A percentile compares a stretch with the other conserved stretches of the same genome.
phyloP scores from a whole-genome alignment of 1,140 invertebrate species.

The Orius laevigatus region DNA sequence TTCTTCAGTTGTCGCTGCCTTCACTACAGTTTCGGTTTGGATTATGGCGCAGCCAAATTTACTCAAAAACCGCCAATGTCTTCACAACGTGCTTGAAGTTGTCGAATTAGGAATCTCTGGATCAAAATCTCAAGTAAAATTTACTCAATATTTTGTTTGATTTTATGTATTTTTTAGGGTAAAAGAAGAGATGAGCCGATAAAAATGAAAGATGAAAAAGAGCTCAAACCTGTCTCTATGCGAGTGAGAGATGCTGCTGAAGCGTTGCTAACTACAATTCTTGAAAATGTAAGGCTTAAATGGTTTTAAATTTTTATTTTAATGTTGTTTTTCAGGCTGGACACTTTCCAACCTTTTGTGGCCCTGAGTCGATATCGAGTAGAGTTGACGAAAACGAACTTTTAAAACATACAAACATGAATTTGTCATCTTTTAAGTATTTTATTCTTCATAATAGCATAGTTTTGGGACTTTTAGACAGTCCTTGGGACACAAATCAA shows the following conservation, averaged over 20 bases:
- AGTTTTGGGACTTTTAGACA: slow-evolving; percentile 77
- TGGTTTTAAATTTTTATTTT: neutral
- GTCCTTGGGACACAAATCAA: slow-evolving; percentile 67
- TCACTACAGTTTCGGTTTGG: slow-evolving; percentile 83
- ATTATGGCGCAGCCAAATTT: slow-evolving; percentile 74
- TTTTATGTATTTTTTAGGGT: slow-evolving; percentile 32
- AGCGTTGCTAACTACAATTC: slow-evolving; percentile 70
- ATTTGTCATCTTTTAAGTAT: slow-evolving; percentile 18
- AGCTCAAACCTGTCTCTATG: slow-evolving; percentile 89
- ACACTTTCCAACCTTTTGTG: slow-evolving; percentile 68
- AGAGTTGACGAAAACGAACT: slow-evolving; percentile 75
- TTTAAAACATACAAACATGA: slow-evolving; percentile 37
- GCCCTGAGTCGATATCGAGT: slow-evolving; percentile 67
- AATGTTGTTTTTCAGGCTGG: slow-evolving; percentile 37
- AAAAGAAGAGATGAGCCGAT: slow-evolving; percentile 69
- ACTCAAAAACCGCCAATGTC: slow-evolving; percentile 78
- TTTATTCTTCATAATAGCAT: slow-evolving; percentile 82
- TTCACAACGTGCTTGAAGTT: slow-evolving; percentile 85
- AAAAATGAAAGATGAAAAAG: slow-evolving; percentile 90
- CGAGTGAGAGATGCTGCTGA: slow-evolving; percentile 91
- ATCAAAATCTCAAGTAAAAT: slow-evolving; percentile 57
- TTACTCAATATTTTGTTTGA: too few relatives aligned
- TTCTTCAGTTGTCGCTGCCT: slow-evolving; percentile 91
- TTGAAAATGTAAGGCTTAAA: slow-evolving; percentile 56
- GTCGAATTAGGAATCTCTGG: slow-evolving; percentile 96